A percentile compares a stretch with the other conserved stretches of the same genome.
Conservation (phyloP, 2,888 invertebrate species). For the Auanema sp. region DNA sequence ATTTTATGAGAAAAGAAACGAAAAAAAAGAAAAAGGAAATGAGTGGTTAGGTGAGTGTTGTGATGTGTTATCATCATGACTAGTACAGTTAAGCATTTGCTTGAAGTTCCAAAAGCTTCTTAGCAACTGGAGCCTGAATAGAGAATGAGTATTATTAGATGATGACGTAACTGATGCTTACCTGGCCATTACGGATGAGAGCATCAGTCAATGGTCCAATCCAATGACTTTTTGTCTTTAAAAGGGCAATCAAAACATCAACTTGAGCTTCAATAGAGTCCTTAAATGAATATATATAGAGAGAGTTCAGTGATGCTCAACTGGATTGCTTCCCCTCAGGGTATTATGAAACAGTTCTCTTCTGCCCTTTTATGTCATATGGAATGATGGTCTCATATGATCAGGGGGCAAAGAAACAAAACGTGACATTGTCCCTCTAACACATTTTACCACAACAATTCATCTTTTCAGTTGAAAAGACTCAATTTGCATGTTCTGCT, state of each 20-base stretch:
- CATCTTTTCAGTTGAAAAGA: background rate
- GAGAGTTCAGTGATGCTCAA: background rate
- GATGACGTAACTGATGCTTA: constrained; percentile 4
- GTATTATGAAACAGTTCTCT: constrained; percentile 2
- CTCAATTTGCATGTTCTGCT: too few relatives aligned
- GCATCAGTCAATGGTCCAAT: constrained; percentile 56
- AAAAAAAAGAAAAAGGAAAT: too few relatives aligned
- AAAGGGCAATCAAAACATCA: constrained; percentile 54
- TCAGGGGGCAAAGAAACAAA: too few relatives aligned
- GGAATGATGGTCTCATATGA: too few relatives aligned
- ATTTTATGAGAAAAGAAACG: too few relatives aligned
- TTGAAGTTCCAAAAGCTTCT: too few relatives aligned
- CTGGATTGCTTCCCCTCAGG: too few relatives aligned
- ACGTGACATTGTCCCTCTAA: background rate
- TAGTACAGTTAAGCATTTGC: too few relatives aligned
- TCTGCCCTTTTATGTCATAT: constrained; percentile 13
- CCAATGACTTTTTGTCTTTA: constrained; percentile 61
- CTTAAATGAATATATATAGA: constrained; percentile 26
- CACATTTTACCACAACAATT: background rate
- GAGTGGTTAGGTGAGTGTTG: too few relatives aligned
- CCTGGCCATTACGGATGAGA: constrained; percentile 55
- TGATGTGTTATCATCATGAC: too few relatives aligned
- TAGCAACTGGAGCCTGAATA: too few relatives aligned
- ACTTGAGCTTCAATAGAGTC: constrained; percentile 44
- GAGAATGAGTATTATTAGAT: too few relatives aligned